Percentiles rank a stretch among this genome's conserved stretches.
phyloP scores from a whole-genome alignment of 2,113 vertebrate genomes.

The Mormoops blainvillei region DNA sequence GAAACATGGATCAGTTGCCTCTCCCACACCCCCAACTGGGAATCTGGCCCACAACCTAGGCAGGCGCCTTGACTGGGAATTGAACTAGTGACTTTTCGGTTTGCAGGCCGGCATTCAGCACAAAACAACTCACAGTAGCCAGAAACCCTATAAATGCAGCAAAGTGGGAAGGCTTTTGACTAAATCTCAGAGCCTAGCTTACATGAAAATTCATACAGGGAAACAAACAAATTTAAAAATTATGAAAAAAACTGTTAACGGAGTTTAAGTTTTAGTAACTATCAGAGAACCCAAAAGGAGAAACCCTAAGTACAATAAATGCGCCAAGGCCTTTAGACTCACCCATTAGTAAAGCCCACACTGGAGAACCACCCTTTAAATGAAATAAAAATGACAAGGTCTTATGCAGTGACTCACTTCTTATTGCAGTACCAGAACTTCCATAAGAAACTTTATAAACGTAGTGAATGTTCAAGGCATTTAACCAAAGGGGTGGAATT shows the following conservation, averaged over 20 bases:
- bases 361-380: neutral
- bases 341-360: neutral
- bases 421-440: constrained; percentile 10
- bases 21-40: too few species aligned
- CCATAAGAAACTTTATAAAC: neutral
- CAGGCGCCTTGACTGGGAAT: too few species aligned
- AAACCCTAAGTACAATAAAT: neutral
- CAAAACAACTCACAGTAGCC: neutral
- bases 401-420: neutral
- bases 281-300: neutral
- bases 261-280: constrained; percentile 35
- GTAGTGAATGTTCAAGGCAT: neutral
- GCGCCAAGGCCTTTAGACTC: neutral
- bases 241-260: constrained; percentile 10
- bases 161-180: neutral
- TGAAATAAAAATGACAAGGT: neutral
- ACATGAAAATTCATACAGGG: constrained; percentile 11
- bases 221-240: constrained; percentile 19
- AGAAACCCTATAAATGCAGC: constrained; percentile 6
- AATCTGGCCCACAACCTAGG: too few species aligned
- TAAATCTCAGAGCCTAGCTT: neutral
- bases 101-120: neutral
- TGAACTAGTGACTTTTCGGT: too few species aligned
- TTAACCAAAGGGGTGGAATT: neutral
- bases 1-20: too few species aligned